Conservation (phyloP, 2,113 vertebrate genomes). For the Suricata suricatta region DNA sequence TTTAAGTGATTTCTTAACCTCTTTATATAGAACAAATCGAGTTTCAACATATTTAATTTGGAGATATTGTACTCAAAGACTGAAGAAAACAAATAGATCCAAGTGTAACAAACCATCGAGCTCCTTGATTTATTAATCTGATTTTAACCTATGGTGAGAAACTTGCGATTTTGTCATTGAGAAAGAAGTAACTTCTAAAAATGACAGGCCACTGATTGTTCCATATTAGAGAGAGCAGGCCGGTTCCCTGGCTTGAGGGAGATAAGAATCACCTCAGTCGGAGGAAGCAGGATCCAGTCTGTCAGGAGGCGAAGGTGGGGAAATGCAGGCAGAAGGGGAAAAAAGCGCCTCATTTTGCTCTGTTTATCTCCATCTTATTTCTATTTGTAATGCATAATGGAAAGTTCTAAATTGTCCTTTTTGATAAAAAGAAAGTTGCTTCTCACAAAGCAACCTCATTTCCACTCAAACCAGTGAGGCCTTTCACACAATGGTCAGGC, state of each 20-base stretch:
- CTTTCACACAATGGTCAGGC: not conserved
- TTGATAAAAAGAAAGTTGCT: conserved; percentile 26
- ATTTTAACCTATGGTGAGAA: conserved; percentile 10
- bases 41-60: not conserved
- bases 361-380: conserved; percentile 44
- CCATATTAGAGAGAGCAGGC: not conserved
- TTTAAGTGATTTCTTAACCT: not conserved
- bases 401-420: conserved; percentile 66
- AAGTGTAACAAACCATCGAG: not conserved
- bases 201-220: not conserved
- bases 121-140: not conserved
- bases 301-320: not conserved
- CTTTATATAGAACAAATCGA: not conserved
- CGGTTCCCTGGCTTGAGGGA: not conserved
- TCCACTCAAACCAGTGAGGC: conserved; percentile 55
- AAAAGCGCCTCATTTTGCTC: not conserved
- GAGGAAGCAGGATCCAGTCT: not conserved
- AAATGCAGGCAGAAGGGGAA: not conserved
- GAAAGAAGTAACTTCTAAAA: not conserved
- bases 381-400: conserved; percentile 55
- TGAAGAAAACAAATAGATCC: not conserved
- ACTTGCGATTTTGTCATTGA: not conserved
- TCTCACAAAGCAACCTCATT: conserved; percentile 23
- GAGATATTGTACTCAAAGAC: not conserved
- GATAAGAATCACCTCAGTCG: not conserved